Conservation (phyloP, 2,888 invertebrate species). For the Kuschelorhynchus macadamiae region DNA sequence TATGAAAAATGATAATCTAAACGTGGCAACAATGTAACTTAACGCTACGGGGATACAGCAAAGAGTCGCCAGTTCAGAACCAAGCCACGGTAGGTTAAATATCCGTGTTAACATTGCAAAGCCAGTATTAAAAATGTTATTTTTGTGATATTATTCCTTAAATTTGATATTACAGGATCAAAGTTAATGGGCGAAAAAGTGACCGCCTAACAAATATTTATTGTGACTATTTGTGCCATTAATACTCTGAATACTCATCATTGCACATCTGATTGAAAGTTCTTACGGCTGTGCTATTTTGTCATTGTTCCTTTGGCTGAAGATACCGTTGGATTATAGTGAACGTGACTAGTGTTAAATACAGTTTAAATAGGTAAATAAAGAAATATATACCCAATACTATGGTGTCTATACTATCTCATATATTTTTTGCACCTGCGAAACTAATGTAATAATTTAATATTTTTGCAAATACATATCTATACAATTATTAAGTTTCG, state of each 20-base stretch:
- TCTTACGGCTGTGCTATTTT: background rate
- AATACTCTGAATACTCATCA: background rate
- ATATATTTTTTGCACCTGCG: no score
- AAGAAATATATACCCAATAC: no score
- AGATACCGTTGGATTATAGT: constrained; percentile 19
- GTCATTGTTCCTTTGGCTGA: constrained; percentile 1
- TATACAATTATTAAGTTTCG: no score
- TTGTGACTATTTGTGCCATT: background rate
- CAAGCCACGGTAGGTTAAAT: constrained; percentile 25
- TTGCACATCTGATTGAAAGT: background rate
- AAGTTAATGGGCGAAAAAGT: no score
- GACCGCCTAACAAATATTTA: background rate
- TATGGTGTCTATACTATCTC: no score
- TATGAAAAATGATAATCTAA: constrained; percentile 3
- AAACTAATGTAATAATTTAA: no score
- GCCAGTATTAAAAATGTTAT: constrained; percentile 13
- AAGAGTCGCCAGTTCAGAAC: constrained; percentile 32
- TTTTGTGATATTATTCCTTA: constrained; percentile 10
- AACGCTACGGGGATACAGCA: constrained; percentile 30
- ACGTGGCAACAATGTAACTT: constrained; percentile 25
- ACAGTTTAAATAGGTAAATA: constrained; percentile 14
- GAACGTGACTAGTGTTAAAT: constrained; percentile 11
- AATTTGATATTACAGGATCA: no score
- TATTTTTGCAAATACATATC: no score
- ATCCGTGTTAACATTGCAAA: constrained; percentile 15